These are phyloP conservation scores for Pyrochroa serraticornis DNA, from an alignment of 2,888 invertebrate species.

Conservation along the genomic window DNA sequence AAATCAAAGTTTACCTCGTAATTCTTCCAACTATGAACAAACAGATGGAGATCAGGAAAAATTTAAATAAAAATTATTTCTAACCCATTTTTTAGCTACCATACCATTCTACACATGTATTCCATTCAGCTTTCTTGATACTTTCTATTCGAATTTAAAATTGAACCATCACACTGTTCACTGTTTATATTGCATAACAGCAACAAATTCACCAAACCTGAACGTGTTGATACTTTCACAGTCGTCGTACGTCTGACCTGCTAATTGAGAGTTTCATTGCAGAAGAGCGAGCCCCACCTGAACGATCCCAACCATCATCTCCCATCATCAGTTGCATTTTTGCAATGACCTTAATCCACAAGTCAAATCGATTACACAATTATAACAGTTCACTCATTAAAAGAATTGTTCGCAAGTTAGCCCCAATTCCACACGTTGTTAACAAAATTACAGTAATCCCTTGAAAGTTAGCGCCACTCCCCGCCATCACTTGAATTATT, in stretches of 20 bases:
- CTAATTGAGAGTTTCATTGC: background rate
- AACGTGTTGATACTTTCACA: conserved; percentile 26
- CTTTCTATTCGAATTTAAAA: conserved; percentile 17
- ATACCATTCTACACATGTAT: conserved; percentile 17
- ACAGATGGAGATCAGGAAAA: background rate
- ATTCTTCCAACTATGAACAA: background rate
- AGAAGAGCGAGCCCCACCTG: no score
- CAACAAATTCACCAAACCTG: conserved; percentile 8
- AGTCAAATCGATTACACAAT: no score
- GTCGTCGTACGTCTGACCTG: conserved; percentile 21
- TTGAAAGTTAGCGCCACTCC: no score
- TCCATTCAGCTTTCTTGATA: conserved; percentile 19
- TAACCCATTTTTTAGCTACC: conserved; percentile 12
- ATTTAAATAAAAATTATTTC: background rate
- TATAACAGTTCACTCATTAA: no score
- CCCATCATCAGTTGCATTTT: no score
- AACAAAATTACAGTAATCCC: no score
- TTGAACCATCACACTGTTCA: conserved; percentile 19
- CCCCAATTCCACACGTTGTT: no score
- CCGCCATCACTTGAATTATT: no score
- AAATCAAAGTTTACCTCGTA: background rate
- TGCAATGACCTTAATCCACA: no score
- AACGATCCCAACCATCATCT: no score
- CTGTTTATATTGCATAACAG: conserved; percentile 20
- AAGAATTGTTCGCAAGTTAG: no score